Base-by-base conservation (phyloP, 2,113 vertebrate species). In the Mystacornis crossleyi region DNA sequence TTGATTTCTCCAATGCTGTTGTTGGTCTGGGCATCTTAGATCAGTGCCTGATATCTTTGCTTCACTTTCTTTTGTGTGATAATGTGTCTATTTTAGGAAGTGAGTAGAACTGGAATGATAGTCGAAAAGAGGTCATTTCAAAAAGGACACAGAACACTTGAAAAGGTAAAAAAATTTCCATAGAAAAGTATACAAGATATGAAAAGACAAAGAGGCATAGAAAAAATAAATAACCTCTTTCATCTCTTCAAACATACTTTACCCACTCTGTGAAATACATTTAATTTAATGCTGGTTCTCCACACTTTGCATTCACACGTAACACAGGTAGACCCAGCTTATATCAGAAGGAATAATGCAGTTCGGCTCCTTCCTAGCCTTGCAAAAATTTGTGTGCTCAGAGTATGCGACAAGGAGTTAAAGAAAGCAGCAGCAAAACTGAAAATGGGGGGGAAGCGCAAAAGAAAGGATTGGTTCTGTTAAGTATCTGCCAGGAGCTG, bases 381-480 rank as follows among this genome's bases (percentile, higher is more conserved):
- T 86, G 55, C 20, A 82, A 95, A 90, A 86, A 45, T 3, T 5
- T 47, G 9, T 69, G 24, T 42, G 28, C 36, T 66, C 57, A 81
- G 55, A 83, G 36, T 12, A 38, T 26, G 4, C 0, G 0, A 53
- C 3, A 6, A 79, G 8, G 26, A 93, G 20, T 33, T 79, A 87
- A 60, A 60, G 48, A 85, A 92, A 91, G 31, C 57, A 85, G 78
- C 9, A 87, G 28, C 23, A 72, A 75, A 91, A 33, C 23, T 77
- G 57, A 85, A 92, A 94, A 70, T 42, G 25, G 29, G 8, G 14
- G 13, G 8, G 16, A 47, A 83, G 19, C n/a, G 71, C 2, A 3
- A 36, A 84, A 45, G 28, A 86, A 81, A 74, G 36, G 15, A 64
- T 48, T 5, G 1, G 20, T 51, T 89, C 47, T 40, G 43, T 43